Percentiles rank a stretch among this genome's conserved stretches.
Conservation (phyloP, 2,888 invertebrate species). For the Tipula vernalis region DNA sequence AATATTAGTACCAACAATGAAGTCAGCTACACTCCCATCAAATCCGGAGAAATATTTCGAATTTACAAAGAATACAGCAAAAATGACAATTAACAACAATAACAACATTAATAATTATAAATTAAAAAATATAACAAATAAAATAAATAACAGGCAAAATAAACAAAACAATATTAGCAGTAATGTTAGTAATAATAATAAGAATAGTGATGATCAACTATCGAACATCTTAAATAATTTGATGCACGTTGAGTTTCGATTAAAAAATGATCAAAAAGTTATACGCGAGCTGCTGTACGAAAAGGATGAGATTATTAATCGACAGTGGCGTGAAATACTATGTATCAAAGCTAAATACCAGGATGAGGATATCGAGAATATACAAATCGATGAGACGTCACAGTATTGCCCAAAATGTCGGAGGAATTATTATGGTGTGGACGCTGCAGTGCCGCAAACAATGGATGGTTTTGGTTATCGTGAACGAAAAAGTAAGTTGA, state of each 20-base stretch:
- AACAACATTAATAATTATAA: not conserved
- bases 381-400: slow-evolving; percentile 18
- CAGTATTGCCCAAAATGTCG: slow-evolving; percentile 34
- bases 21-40: not conserved
- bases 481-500: slow-evolving; percentile 25
- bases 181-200: not conserved
- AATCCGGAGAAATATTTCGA: slow-evolving; percentile 4
- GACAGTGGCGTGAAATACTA: slow-evolving; percentile 25
- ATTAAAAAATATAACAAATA: slow-evolving; percentile 5
- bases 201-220: slow-evolving; percentile 30
- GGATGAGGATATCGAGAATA: slow-evolving; percentile 16
- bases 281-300: slow-evolving; percentile 31
- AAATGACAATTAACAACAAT: not conserved
- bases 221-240: slow-evolving; percentile 33
- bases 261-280: slow-evolving; percentile 32
- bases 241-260: slow-evolving; percentile 32
- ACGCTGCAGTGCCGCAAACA: slow-evolving; percentile 20
- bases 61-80: not conserved
- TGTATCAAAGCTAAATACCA: slow-evolving; percentile 25
- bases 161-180: not conserved
- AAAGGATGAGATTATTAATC: slow-evolving; percentile 23
- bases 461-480: slow-evolving; percentile 18
- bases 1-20: not conserved
- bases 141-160: not conserved
- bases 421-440: slow-evolving; percentile 33